Percentiles rank a stretch among this genome's conserved stretches.
These are phyloP conservation scores for Dynastes hyllus DNA, from an alignment of 2,888 invertebrate species.

Conservation along the genomic window DNA sequence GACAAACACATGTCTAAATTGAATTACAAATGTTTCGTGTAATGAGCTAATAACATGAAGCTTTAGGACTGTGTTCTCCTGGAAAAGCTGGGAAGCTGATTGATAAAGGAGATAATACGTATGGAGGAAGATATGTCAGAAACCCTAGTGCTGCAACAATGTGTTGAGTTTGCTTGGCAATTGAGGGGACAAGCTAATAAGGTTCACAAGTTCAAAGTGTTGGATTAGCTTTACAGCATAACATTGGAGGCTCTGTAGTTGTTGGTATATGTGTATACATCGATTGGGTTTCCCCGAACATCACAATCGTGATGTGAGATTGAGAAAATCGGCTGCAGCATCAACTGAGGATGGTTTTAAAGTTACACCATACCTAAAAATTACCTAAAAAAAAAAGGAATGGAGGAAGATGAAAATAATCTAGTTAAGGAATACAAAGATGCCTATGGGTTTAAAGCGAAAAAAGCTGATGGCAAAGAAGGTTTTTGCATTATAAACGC, in stretches of 20 bases:
- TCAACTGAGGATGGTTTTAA: constrained; percentile 81
- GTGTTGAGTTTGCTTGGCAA: constrained; percentile 89
- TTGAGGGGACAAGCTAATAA: constrained; percentile 86
- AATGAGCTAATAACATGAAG: constrained; percentile 99
- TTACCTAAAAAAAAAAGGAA: constrained; percentile 75
- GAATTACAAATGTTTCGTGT: constrained; percentile 95
- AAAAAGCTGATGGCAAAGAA: constrained; percentile 84
- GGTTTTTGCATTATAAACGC: constrained; percentile 96
- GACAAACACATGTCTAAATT: constrained; percentile 89
- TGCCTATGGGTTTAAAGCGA: constrained; percentile 92
- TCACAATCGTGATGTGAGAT: constrained; percentile 56
- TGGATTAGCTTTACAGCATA: constrained; percentile 93
- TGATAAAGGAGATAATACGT: constrained; percentile 96
- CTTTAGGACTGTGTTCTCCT: constrained; percentile 90
- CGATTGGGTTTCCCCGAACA: constrained; percentile 84
- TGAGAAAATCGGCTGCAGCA: constrained; percentile 70
- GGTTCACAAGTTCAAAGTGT: constrained; percentile 81
- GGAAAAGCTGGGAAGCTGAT: constrained; percentile 95
- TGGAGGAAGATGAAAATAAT: constrained; percentile 86
- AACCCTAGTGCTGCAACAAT: constrained; percentile 96
- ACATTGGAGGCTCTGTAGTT: constrained; percentile 96
- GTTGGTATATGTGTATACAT: constrained; percentile 82
- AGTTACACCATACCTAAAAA: constrained; percentile 85
- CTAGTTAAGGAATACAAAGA: constrained; percentile 90
- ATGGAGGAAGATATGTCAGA: constrained; percentile 97